phyloP scores from a whole-genome alignment of 1,140 invertebrate genomes.

The Delia radicum region DNA sequence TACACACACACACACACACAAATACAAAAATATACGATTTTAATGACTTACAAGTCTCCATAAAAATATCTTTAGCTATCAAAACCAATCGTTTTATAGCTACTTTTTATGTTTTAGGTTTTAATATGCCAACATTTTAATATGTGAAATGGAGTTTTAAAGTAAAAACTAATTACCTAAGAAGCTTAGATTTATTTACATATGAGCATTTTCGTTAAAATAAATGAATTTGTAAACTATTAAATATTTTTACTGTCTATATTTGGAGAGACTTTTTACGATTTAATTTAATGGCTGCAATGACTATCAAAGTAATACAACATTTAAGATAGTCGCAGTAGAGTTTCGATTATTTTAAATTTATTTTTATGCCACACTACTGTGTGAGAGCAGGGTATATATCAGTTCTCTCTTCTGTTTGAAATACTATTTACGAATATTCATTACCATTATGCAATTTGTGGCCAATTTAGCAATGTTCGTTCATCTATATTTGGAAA shows the following conservation, averaged over 20 bases:
- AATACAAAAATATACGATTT: background rate
- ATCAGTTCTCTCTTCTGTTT: no score
- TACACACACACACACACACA: background rate
- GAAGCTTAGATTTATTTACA: constrained; percentile 1
- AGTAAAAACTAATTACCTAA: background rate
- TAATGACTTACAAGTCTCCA: background rate
- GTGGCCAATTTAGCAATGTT: no score
- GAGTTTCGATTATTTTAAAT: no score
- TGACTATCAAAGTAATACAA: no score
- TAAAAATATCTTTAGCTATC: background rate
- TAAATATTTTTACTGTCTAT: background rate
- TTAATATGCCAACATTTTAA: background rate
- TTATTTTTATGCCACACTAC: no score
- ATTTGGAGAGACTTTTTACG: no score
- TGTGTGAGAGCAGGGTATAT: no score
- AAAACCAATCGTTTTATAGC: background rate
- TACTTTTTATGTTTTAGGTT: background rate
- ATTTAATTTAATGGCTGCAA: no score
- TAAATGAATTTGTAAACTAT: background rate
- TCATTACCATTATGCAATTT: no score
- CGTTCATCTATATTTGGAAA: no score
- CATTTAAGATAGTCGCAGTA: no score
- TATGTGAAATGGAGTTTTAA: background rate
- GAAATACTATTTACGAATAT: no score
- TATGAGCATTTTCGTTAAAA: background rate